These are phyloP conservation scores for Festucalex cinctus DNA, from an alignment of 2,113 vertebrate species.

Conservation along the genomic window DNA sequence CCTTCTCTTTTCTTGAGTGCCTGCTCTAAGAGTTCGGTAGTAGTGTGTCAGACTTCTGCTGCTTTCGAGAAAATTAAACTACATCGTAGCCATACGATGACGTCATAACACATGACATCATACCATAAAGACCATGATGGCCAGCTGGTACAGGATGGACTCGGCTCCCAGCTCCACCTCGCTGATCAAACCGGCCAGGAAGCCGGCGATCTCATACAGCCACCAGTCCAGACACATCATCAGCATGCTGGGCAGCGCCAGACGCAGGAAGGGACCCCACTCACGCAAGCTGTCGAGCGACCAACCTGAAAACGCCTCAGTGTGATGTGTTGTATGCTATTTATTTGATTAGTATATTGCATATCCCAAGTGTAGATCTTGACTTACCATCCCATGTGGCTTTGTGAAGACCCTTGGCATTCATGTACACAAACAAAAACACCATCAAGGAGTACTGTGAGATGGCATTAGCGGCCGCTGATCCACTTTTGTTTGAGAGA, in stretches of 20 bases:
- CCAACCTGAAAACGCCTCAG: conserved; percentile 72
- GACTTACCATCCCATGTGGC: conserved; percentile 81
- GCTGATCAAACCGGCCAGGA: conserved; percentile 81
- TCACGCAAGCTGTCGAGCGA: conserved; percentile 79
- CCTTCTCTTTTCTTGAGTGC: too few relatives aligned
- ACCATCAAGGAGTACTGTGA: conserved; percentile 78
- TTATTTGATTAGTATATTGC: background rate
- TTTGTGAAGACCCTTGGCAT: conserved; percentile 75
- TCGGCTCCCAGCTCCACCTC: conserved; percentile 84
- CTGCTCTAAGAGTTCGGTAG: too few relatives aligned
- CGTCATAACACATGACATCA: background rate
- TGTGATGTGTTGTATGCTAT: background rate
- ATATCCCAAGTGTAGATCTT: background rate
- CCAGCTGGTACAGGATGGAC: conserved; percentile 77
- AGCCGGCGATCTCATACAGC: conserved; percentile 83
- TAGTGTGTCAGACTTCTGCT: too few relatives aligned
- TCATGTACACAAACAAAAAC: conserved; percentile 76
- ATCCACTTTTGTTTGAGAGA: conserved; percentile 70
- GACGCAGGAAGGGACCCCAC: conserved; percentile 76
- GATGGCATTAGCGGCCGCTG: conserved; percentile 81
- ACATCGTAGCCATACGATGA: too few relatives aligned
- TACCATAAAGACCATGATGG: conserved; percentile 78
- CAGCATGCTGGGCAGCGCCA: conserved; percentile 84
- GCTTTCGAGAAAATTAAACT: too few relatives aligned
- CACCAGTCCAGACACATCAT: conserved; percentile 88